Base-by-base conservation (phyloP, 2,888 invertebrate species). In the Hypercompe scribonia region DNA sequence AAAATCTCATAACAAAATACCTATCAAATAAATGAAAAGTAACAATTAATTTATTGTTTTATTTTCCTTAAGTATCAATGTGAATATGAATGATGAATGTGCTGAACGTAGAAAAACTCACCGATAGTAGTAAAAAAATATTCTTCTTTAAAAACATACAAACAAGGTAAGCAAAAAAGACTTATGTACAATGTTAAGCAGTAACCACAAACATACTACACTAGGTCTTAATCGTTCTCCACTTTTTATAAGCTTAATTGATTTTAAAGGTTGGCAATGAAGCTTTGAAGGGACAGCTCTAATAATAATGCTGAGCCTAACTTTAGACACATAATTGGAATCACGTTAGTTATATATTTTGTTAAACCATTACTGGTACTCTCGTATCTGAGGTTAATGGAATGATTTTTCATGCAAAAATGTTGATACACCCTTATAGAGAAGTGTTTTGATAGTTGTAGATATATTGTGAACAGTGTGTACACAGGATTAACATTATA, bases 1-100 rank as follows among this genome's bases (percentile, higher is more conserved):
- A 92, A 94, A 95, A 95, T 95, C 94, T 95, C 95, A 94, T 94
- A 91, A 94, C 91, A 92, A 92, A 91, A 90, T 92, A 84, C 81
- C 84, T 84, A 92, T 90, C 89, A 92, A 94, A 93, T 94, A 94
- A 95, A 94, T 90, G 93, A 93, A 94, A 95, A 95, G 94, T 93
- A 92, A 90, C 91, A 90, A 86, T 84, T 76, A 81, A 65, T n/a
- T 18, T 68, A 34, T 76, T 61, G 70, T 81, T 82, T 83, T 71
- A 78, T 84, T 87, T 79, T 28, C 21, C 11, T 61, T 34, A 3
- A 34, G 39, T 39, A 10, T 11, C 39, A 11, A 10, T 39, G n/a
- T n/a, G n/a, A n/a, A n/a, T n/a, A n/a, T n/a, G n/a, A n/a, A n/a
- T n/a, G n/a, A n/a, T n/a, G n/a, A n/a, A n/a, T n/a, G n/a, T n/a